Percentiles rank a stretch among this genome's conserved stretches.
Conservation (phyloP, 2,113 vertebrate genomes). For the Sebastes schlegelii region DNA sequence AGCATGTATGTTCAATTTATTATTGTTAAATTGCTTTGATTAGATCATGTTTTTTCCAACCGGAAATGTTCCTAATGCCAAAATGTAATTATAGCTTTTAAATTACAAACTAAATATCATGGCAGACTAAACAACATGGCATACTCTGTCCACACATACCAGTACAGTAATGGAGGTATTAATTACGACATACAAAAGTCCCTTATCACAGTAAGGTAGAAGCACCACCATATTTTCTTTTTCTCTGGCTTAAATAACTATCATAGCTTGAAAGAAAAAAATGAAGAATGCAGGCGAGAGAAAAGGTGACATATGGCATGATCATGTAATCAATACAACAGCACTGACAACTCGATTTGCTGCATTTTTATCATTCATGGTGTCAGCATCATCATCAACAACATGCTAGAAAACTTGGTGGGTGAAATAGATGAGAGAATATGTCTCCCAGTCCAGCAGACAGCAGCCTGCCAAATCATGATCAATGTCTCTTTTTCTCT, state of each 20-base stretch:
- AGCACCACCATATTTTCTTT: not conserved
- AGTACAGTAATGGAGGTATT: not conserved
- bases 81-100: not conserved
- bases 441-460: conserved; percentile 23
- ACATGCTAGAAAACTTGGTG: not conserved
- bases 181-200: not conserved
- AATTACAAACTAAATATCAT: not conserved
- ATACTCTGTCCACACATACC: not conserved
- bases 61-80: not conserved
- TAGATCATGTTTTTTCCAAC: not conserved
- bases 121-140: not conserved
- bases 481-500: conserved; percentile 28
- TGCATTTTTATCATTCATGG: conserved; percentile 19
- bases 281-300: not conserved
- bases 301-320: not conserved
- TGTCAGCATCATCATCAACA: not conserved
- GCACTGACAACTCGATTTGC: not conserved
- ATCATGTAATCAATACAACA: conserved; percentile 5
- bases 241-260: not conserved
- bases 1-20: not conserved
- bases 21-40: conserved; percentile 11
- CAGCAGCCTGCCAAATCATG: conserved; percentile 36
- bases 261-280: not conserved
- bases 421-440: conserved; percentile 12
- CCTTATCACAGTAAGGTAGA: not conserved